Percentiles rank a stretch among this genome's conserved stretches.
phyloP scores from a whole-genome alignment of 2,888 invertebrate species.

The Antheraea assamensis region DNA sequence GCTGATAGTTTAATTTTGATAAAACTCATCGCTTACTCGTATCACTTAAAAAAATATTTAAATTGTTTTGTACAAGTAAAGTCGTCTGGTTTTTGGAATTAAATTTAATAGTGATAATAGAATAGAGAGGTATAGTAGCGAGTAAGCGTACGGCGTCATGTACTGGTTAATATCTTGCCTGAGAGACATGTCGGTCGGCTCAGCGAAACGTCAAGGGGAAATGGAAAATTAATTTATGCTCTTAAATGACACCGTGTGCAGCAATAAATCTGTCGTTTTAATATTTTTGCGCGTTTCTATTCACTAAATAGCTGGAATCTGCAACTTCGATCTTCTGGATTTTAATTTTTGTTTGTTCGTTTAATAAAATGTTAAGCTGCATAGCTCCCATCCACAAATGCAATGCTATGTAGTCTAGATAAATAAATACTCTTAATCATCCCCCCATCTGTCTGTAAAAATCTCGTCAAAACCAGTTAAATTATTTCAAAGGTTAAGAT shows the following conservation, averaged over 20 bases:
- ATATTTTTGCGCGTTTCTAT: neutral
- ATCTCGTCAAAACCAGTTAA: too few relatives aligned
- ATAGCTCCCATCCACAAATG: too few relatives aligned
- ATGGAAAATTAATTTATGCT: constrained; percentile 82
- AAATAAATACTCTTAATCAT: too few relatives aligned
- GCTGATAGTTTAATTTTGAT: too few relatives aligned
- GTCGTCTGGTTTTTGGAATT: neutral
- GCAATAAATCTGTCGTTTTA: neutral
- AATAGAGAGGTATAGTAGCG: constrained; percentile 3
- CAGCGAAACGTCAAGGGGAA: constrained; percentile 81
- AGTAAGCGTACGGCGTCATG: constrained; percentile 29
- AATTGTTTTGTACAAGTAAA: neutral
- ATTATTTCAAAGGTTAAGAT: too few relatives aligned
- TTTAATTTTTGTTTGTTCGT: too few relatives aligned
- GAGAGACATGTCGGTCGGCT: constrained; percentile 73
- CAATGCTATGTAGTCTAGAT: too few relatives aligned
- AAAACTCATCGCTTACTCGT: neutral
- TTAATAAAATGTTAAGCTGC: too few relatives aligned
- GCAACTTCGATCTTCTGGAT: too few relatives aligned
- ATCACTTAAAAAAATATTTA: neutral
- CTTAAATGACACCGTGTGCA: constrained; percentile 46
- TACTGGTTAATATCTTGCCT: constrained; percentile 68
- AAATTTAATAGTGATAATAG: constrained; percentile 3
- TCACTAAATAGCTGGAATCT: too few relatives aligned
- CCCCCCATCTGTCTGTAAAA: too few relatives aligned